Base-by-base conservation (phyloP, 2,113 vertebrate species). In the Leptobrachium ailaonicum region DNA sequence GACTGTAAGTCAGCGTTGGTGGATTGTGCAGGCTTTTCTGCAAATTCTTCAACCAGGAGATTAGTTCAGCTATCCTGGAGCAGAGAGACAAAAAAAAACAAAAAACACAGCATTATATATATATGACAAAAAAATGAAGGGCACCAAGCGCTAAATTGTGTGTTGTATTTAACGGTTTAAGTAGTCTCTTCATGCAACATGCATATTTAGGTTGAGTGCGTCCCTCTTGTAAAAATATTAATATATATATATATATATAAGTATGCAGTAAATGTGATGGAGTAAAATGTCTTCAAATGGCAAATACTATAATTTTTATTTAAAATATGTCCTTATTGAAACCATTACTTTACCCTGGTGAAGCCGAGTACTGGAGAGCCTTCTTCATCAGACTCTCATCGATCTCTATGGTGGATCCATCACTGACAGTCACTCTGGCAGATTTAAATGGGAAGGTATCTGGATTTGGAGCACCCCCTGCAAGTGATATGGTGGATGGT, bases 361-460 rank as follows among this genome's bases (percentile, higher is more conserved):
- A 95, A 41, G 89, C 85, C 0, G 96, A 96, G 88, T 99, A 97
- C 83, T 99, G 97, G 66, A 99, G 92, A 0, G 95, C 96, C 86
- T 90, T 94, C 87, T 95, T 95, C 94, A 98, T 97, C 20, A 83
- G 2, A 0, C 87, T 79, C 77, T 93, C 91, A 1, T 91, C 90
- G 76, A 98, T 94, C 2, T 87, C 88, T 83, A 98, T 2, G 1
- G 82, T 53, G 0, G 79, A 83, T 44, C 95, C 94, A 8, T 92
- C 85, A 82, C 86, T 92, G 82, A 94, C 41, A 43, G 85, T 80
- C 83, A 99, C 81, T 47, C 79, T 86, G 1, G 94, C 95, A 0
- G 88, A 90, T 83, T 90, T 92, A 86, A 99, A 98, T 13, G 98
- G 98, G 84, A 99, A 99, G 41, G 91, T 85, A 41, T 89, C 88